phyloP scores from a whole-genome alignment of 2,797 vertebrate genomes.

The Hemitrygon akajei region DNA sequence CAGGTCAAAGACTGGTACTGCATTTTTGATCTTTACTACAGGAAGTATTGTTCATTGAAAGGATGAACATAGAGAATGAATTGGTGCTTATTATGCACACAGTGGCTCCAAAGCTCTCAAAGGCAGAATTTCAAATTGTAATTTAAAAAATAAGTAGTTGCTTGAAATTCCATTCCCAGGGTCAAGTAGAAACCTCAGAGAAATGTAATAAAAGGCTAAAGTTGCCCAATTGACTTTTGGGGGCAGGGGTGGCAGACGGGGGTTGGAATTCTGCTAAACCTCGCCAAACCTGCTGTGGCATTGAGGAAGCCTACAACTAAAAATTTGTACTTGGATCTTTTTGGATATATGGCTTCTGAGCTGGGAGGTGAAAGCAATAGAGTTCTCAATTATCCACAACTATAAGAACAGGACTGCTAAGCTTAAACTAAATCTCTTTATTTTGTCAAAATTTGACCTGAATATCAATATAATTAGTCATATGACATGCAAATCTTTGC shows the following conservation, averaged over 20 bases:
- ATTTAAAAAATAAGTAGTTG: neutral
- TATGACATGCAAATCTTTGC: constrained; percentile 21
- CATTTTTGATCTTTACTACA: too few relatives aligned
- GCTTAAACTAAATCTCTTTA: neutral
- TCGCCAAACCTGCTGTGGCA: neutral
- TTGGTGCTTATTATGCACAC: neutral
- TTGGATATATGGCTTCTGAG: neutral
- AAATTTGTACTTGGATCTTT: neutral
- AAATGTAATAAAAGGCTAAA: neutral
- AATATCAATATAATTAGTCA: neutral
- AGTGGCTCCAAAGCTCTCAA: neutral
- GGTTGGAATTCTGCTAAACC: neutral
- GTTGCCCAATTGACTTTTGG: neutral
- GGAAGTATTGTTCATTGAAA: too few relatives aligned
- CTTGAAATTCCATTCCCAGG: neutral
- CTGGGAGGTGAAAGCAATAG: neutral
- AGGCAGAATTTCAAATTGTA: neutral
- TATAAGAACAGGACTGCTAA: neutral
- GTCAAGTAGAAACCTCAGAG: neutral
- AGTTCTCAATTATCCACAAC: neutral
- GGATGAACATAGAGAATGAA: neutral
- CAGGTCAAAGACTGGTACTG: too few relatives aligned
- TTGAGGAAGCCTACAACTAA: neutral
- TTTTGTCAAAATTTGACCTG: neutral
- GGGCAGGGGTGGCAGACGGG: too few relatives aligned